Percentiles rank a stretch among this genome's conserved stretches.
phyloP scores from a whole-genome alignment of 2,888 invertebrate species.

The Nezara viridula region DNA sequence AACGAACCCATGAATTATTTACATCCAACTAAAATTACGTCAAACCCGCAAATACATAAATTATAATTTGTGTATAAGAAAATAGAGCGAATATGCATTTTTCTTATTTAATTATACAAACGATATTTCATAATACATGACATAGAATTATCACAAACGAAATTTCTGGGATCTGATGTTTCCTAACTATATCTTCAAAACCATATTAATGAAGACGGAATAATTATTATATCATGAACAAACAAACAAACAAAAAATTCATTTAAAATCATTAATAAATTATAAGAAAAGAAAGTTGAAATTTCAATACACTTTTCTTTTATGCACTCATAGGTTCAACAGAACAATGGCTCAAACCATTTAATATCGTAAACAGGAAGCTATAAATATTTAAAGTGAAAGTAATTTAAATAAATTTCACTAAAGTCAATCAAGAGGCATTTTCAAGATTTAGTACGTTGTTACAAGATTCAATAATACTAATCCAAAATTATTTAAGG shows the following conservation, averaged over 20 bases:
- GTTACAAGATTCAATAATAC: not conserved
- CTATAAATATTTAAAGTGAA: not conserved
- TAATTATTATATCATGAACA: not conserved
- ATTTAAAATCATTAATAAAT: not conserved
- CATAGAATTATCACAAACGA: not conserved
- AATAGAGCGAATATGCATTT: not conserved
- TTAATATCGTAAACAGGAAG: not conserved
- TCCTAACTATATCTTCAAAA: not conserved
- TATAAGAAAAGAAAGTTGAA: not conserved
- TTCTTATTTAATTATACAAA: not conserved
- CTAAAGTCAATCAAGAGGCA: not conserved
- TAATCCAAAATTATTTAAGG: too few relatives aligned
- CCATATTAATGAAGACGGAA: not conserved
- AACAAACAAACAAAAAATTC: not conserved
- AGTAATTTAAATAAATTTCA: not conserved
- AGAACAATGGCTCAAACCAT: not conserved
- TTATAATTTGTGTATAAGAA: not conserved
- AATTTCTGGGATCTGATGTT: not conserved
- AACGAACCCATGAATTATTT: not conserved
- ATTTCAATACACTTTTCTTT: not conserved
- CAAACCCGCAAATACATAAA: not conserved
- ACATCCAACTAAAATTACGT: not conserved
- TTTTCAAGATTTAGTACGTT: not conserved
- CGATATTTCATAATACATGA: not conserved
- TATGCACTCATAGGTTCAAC: not conserved